Evolutionary conservation across 2,888 invertebrate genomes (phyloP), one percentile per base, ranked within the genome.

Genomic region (Cosmia trapezina): DNA sequence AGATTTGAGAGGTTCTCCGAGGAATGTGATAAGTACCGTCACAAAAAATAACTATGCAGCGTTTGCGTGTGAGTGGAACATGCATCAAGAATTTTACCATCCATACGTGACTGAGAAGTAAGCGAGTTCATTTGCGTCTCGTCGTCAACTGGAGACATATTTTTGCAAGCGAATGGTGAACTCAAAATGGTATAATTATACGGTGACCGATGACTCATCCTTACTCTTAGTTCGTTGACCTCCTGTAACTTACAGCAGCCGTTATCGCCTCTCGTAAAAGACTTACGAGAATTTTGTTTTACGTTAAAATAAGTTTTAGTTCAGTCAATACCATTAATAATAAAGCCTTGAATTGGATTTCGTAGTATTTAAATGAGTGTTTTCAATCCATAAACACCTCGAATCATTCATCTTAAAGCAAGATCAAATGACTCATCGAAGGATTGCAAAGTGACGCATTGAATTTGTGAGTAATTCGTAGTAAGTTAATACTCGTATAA

Each of bases 181-280:
- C 87, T 88, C 86, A 83, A 91, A 91, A 89, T 89, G 86, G 83
- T 86, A 81, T 86, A n/a, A n/a, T n/a, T n/a, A 28, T 28, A 28
- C 28, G 86, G 84, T 90, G 91, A 88, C 86, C 87, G 90, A 89
- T 95, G 94, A 94, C 83, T 94, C 94, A 94, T 86, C 89, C 86
- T 89, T 88, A 90, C 87, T 86, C 80, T 87, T 83, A 90, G 95
- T 93, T 93, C 94, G 88, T 90, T 91, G 94, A 95, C 94, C 94
- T 91, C 89, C 90, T 90, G 89, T 89, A 89, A 90, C 90, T 87
- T 88, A 87, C 88, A 89, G 87, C 86, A 88, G 88, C 90, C 91
- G 89, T 91, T 92, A 91, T 90, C 89, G 88, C 89, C 49, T 11
- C 14, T 14, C 6, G 14, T 2, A 61, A 56, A 68, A 68, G 54